Percentiles rank a stretch among this genome's conserved stretches.
Conservation (phyloP, 2,797 vertebrate genomes). For the Apodemus agrarius region DNA sequence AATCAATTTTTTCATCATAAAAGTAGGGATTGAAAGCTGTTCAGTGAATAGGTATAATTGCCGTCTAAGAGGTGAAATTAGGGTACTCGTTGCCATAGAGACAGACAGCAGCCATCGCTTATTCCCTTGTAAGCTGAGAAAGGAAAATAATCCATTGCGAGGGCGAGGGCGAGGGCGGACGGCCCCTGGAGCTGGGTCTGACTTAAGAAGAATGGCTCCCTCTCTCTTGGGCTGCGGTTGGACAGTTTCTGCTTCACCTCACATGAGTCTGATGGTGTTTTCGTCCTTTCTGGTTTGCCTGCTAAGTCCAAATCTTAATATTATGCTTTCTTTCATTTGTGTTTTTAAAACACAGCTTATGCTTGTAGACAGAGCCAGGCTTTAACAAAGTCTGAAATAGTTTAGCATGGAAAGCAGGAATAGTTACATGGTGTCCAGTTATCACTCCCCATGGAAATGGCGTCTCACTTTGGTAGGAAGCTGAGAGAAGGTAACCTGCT, state of each 20-base stretch:
- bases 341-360: slow-evolving; percentile 42
- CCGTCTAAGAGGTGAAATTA: slow-evolving; percentile 74
- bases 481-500: neutral
- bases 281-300: slow-evolving; percentile 13
- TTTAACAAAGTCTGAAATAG: slow-evolving; percentile 14
- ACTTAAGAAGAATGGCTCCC: neutral
- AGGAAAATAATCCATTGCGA: slow-evolving; percentile 52
- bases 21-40: slow-evolving; percentile 66
- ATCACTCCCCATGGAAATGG: neutral
- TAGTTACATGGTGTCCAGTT: neutral
- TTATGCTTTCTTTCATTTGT: slow-evolving; percentile 31
- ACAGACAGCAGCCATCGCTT: slow-evolving; percentile 74
- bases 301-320: neutral
- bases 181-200: neutral
- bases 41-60: slow-evolving; percentile 77
- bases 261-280: neutral
- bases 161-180: neutral
- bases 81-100: slow-evolving; percentile 78
- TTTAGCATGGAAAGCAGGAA: neutral
- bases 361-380: slow-evolving; percentile 25
- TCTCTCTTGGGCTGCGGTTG: too few species aligned
- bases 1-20: slow-evolving; percentile 74
- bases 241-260: neutral
- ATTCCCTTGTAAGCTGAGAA: slow-evolving; percentile 64
- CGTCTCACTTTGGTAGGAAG: neutral